Evolutionary conservation across 2,888 invertebrate genomes (phyloP), one percentile per base, ranked within the genome.

Genomic region (Plutella xylostella): DNA sequence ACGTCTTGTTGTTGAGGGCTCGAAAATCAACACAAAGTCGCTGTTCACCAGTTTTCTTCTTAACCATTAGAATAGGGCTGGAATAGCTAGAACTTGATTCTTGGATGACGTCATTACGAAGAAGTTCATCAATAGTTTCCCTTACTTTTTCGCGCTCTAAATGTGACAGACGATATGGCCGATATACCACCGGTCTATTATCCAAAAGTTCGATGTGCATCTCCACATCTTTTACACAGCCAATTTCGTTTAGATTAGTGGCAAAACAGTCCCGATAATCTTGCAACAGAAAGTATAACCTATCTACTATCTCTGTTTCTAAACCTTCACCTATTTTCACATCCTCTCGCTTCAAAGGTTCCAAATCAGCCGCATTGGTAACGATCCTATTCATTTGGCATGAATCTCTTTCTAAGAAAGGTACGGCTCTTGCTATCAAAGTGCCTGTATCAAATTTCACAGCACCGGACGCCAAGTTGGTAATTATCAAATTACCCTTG

Each of bases 1-100:
- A 18, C 3, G 41, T 41, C 15, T 28, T 41, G 28, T 28, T 46
- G 47, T 51, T 51, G 42, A 42, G 46, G 43, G 43, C 47, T 40
- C 47, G 45, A 14, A 18, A 41, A 18, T 41, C 41, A 4, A 41
- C 30, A 28, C 41, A 41, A 28, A 33, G 42, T n/a, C 33, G 18
- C 12, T 14, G n/a, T 2, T 42, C 33, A 17, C 35, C 35, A 12
- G n/a, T 35, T 9, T 43, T 43, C 17, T 35, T 43, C 1, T 18
- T n/a, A 11, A 43, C 42, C 5, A 42, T 11, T 3, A 42, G 14
- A 12, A 42, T 34, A 14, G 43, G 43, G 15, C 35, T 43, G 11
- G 43, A 17, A 17, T 35, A 43, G 17, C 25, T 25, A 4, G 43
- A 43, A 12, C 6, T 19, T 11, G 42, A 43, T 25, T 43, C 43